A percentile compares a stretch with the other conserved stretches of the same genome.
Conservation (phyloP, 2,888 invertebrate species). For the Uropetala carovei region DNA sequence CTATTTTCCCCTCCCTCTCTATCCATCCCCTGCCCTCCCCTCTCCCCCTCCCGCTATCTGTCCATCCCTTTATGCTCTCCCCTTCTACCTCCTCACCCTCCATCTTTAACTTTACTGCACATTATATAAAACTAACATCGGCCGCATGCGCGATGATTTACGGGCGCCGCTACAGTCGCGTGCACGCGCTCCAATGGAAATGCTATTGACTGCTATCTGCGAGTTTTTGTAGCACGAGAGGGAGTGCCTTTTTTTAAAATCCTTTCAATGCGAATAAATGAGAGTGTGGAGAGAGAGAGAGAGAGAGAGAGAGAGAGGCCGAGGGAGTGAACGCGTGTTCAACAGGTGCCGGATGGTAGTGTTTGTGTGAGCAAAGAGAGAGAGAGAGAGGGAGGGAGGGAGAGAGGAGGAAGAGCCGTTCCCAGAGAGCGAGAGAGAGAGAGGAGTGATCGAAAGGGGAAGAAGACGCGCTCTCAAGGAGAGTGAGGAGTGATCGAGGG, state of each 20-base stretch:
- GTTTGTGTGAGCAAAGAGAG: background rate
- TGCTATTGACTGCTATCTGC: conserved; percentile 1
- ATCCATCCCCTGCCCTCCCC: background rate
- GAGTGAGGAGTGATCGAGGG: background rate
- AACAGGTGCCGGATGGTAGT: conserved; percentile 4
- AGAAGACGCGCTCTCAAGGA: background rate
- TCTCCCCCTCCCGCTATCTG: background rate
- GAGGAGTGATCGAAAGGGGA: background rate
- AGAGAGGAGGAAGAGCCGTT: background rate
- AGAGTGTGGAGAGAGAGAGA: conserved; percentile 22
- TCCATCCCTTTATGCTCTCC: background rate
- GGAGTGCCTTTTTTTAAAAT: conserved; percentile 22
- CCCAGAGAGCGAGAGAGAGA: background rate
- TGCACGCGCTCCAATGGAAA: conserved; percentile 37
- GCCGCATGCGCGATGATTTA: conserved; percentile 25
- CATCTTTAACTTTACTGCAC: too few species aligned
- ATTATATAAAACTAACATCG: too few species aligned
- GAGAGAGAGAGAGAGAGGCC: background rate
- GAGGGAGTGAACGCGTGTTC: background rate
- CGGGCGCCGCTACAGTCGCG: conserved; percentile 2
- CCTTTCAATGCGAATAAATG: conserved; percentile 51
- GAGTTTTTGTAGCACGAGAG: conserved; percentile 38
- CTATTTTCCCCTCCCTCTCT: background rate
- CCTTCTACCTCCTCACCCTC: background rate
- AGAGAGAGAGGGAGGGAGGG: background rate